Conservation (phyloP, 37 sponge, comb jelly and placozoan genomes). For the Axinella damicornis region DNA sequence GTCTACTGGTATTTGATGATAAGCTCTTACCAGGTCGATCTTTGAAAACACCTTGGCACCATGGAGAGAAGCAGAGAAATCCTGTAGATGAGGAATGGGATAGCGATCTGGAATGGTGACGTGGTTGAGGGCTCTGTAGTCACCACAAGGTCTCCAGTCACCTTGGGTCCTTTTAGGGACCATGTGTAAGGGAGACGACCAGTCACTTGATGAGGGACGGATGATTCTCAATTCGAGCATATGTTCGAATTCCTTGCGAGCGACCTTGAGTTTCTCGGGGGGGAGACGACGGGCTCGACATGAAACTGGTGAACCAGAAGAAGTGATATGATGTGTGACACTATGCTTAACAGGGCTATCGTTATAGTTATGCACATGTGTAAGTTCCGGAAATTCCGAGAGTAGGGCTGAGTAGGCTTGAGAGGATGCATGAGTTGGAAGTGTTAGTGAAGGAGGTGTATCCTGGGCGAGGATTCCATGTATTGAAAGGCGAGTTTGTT, state of each 20-base stretch:
- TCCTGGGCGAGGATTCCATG: constrained; percentile 23
- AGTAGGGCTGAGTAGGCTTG: neutral
- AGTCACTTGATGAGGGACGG: constrained; percentile 1
- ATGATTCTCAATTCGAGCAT: constrained; percentile 21
- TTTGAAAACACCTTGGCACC: constrained; percentile 51
- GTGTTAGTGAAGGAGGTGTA: neutral
- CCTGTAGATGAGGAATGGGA: constrained; percentile 69
- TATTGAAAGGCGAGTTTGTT: constrained; percentile 19
- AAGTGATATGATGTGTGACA: constrained; percentile 34
- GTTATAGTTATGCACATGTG: neutral
- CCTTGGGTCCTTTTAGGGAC: constrained; percentile 55
- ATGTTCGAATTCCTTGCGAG: constrained; percentile 18
- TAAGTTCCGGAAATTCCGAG: neutral
- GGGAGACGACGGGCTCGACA: constrained; percentile 28
- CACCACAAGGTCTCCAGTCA: constrained; percentile 75
- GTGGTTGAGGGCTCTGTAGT: constrained; percentile 63
- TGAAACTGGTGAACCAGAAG: constrained; percentile 50
- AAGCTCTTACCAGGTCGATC: constrained; percentile 57
- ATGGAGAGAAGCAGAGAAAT: constrained; percentile 52
- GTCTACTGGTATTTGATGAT: constrained; percentile 66
- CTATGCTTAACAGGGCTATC: neutral
- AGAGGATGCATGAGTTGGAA: neutral
- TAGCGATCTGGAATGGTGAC: constrained; percentile 59
- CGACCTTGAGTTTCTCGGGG: constrained; percentile 17
- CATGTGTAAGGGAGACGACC: constrained; percentile 26